Percentiles rank a stretch among this genome's conserved stretches.
phyloP scores from a whole-genome alignment of 1,140 invertebrate genomes.

The Lucilia cuprina region DNA sequence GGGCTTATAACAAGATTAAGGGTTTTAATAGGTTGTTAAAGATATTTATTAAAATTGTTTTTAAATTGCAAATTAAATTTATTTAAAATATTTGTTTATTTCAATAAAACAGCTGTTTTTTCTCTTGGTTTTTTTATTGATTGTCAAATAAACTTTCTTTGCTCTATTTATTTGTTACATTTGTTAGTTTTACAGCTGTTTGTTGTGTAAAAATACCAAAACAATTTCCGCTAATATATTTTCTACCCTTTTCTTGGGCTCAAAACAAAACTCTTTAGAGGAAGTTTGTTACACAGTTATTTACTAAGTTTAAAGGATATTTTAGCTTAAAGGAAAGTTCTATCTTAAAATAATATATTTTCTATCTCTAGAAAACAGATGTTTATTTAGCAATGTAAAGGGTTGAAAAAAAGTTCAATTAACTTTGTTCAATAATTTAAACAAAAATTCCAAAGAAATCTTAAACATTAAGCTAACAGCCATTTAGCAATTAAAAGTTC shows the following conservation, averaged over 20 bases:
- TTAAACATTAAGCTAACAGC: neutral
- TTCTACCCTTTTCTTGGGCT: neutral
- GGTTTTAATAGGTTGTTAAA: no score
- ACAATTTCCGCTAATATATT: constrained; percentile 23
- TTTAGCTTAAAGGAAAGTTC: neutral
- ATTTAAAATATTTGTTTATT: no score
- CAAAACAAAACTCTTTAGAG: neutral
- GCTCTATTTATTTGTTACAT: neutral
- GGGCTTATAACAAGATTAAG: no score
- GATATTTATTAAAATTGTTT: no score
- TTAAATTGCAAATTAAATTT: no score
- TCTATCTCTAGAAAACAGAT: neutral
- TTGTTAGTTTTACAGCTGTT: neutral
- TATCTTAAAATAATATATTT: neutral
- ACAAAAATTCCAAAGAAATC: neutral
- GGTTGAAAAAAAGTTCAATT: neutral
- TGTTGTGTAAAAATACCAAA: neutral
- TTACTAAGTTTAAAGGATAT: neutral
- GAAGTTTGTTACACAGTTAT: neutral
- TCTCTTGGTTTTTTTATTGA: neutral
- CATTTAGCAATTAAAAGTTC: neutral
- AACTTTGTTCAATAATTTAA: neutral
- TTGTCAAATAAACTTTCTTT: neutral
- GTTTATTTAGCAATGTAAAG: neutral
- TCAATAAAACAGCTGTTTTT: no score